Evolutionary conservation across 2,797 vertebrate species (phyloP).

Genomic region (Botia kubotai): DNA sequence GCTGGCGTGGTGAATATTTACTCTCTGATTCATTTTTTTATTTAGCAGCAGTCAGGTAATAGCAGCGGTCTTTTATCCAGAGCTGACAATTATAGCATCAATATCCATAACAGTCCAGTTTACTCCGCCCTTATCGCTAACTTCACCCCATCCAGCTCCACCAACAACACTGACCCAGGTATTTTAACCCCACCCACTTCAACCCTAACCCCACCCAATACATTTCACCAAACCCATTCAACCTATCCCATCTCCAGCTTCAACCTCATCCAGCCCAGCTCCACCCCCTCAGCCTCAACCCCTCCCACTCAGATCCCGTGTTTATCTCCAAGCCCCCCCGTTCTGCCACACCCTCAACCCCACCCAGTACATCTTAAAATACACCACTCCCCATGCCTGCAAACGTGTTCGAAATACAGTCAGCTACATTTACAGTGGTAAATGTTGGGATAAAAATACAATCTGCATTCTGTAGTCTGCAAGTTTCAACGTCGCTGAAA

Average conservation of each 20-base stretch:
- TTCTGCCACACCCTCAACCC: not conserved
- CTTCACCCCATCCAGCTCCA: not conserved
- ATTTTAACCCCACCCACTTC: not conserved
- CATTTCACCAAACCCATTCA: not conserved
- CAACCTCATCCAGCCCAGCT: not conserved
- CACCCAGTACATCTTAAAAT: not conserved
- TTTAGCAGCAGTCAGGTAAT: slow-evolving; percentile 38
- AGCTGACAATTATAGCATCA: slow-evolving; percentile 7
- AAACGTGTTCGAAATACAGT: not conserved
- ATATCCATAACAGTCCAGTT: not conserved
- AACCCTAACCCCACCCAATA: not conserved
- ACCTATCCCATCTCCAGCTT: not conserved
- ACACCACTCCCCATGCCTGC: not conserved
- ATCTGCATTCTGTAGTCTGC: not conserved
- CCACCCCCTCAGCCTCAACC: not conserved
- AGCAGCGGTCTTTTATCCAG: slow-evolving; percentile 33
- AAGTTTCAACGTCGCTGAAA: slow-evolving; percentile 27
- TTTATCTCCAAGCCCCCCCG: not conserved
- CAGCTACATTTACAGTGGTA: not conserved
- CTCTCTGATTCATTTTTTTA: slow-evolving; percentile 23
- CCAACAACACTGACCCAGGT: not conserved
- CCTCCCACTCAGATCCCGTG: not conserved
- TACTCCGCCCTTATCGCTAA: not conserved
- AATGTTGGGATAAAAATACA: slow-evolving; percentile 8
- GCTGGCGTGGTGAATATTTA: not conserved